phyloP scores from a whole-genome alignment of 2,113 vertebrate species.

The Crotalus tigris region DNA sequence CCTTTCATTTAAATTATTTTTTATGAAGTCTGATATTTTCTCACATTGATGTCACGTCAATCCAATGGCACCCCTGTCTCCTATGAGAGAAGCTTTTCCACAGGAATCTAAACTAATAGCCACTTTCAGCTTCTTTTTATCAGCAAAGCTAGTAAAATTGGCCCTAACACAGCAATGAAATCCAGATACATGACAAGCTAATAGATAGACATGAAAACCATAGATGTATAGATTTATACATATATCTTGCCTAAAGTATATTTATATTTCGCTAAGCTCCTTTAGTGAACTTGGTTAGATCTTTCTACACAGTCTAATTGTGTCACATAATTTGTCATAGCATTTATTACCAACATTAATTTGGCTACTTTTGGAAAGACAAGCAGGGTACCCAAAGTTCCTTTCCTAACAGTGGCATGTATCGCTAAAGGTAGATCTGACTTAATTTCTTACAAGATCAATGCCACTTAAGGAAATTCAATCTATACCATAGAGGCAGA shows the following conservation, averaged over 20 bases:
- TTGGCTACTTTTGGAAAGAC: background rate
- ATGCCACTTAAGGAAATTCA: constrained; percentile 23
- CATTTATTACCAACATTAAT: background rate
- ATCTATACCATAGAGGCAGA: background rate
- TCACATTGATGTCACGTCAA: background rate
- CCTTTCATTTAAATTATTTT: background rate
- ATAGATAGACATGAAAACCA: background rate
- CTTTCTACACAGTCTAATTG: background rate
- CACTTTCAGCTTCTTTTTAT: background rate
- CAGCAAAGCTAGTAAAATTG: background rate
- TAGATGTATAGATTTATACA: background rate
- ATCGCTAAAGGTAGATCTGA: constrained; percentile 1
- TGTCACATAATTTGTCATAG: background rate
- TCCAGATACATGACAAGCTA: background rate
- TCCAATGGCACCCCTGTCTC: background rate
- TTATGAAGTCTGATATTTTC: background rate
- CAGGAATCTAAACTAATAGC: background rate
- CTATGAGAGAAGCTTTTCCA: background rate
- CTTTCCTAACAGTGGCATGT: background rate
- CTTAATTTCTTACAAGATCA: background rate
- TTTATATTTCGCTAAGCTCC: background rate
- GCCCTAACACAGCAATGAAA: background rate
- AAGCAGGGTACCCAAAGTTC: background rate
- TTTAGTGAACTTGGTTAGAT: background rate
- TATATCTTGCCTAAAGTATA: background rate